Evolutionary conservation across 2,888 invertebrate genomes (phyloP), one percentile per base, ranked within the genome.

Genomic region (Nymphalis c-album): DNA sequence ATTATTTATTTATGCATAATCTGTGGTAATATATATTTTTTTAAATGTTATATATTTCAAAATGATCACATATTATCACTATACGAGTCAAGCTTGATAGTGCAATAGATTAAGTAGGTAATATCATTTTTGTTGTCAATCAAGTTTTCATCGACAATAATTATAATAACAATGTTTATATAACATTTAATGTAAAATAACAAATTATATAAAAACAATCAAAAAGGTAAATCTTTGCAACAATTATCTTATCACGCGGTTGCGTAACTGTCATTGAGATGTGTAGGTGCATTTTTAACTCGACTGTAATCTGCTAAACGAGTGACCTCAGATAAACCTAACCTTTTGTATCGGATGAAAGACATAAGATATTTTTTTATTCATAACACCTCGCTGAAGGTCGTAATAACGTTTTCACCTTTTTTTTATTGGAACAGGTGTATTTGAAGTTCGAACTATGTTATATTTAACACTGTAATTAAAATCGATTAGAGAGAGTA

Each of bases 311-410:
- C 61, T 70, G 61, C 60, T 22, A 18, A 67, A 64, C 63, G 57
- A 60, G 50, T 63, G 66, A 72, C 68, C 69, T 74, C 70, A 71
- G 71, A 74, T 74, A 76, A 77, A 75, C 73, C 73, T 76, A 73
- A 71, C 72, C 71, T 75, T 70, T 55, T 73, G 74, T 75, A 61
- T 60, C 48, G 62, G 47, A 53, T 63, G 51, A 63, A 67, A 63
- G 22, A 40, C 35, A 62, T 35, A 40, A 57, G 4, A 46, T 47
- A 47, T 61, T 4, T 53, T 60, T 46, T 66, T 46, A 20, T 55
- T 65, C n/a, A 35, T 48, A 26, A 57, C 48, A 62, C 46, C 48
- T 50, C 20, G 8, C 1, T 57, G 40, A 57, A 57, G 57, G 57
- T 57, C 35, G 18, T 40, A 40, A 35, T 57, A 57, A 26, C 53